These are phyloP conservation scores for Brachyptera putata DNA, from an alignment of 2,888 invertebrate species.

Conservation along the genomic window DNA sequence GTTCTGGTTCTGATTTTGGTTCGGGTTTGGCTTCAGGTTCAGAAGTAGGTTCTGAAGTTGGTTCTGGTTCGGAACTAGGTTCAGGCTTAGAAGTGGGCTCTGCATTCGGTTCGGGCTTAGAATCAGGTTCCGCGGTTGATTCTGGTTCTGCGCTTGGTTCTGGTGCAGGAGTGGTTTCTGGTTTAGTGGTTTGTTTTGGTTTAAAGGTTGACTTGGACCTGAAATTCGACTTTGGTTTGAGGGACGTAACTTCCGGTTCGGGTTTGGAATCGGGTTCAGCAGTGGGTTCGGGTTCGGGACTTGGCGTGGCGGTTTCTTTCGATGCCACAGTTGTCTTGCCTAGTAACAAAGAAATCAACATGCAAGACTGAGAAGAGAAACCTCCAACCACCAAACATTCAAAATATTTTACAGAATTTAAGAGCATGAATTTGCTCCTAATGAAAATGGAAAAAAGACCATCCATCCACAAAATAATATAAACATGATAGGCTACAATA, in stretches of 20 bases:
- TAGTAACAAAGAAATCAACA: neutral
- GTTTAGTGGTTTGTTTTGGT: neutral
- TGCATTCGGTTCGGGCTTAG: conserved; percentile 42
- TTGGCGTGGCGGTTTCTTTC: conserved; percentile 31
- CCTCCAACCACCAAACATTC: neutral
- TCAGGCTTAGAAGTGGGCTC: conserved; percentile 37
- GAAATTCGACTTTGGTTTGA: conserved; percentile 37
- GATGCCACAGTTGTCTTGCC: neutral
- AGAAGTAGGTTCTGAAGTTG: conserved; percentile 42
- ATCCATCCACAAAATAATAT: neutral
- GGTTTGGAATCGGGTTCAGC: conserved; percentile 41
- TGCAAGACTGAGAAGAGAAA: neutral
- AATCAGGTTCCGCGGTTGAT: conserved; percentile 46
- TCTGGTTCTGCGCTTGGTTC: conserved; percentile 35
- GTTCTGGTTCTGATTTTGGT: conserved; percentile 41
- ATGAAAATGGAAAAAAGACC: neutral
- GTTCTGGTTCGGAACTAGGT: conserved; percentile 42
- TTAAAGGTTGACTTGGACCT: conserved; percentile 1
- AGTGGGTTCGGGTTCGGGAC: conserved; percentile 42
- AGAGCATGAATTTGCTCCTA: neutral
- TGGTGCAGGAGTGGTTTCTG: conserved; percentile 24
- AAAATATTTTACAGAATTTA: neutral
- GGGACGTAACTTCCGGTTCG: conserved; percentile 35
- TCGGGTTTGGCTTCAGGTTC: conserved; percentile 38
- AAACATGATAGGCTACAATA: too few species aligned